These are phyloP conservation scores for Tenodera sinensis DNA, from an alignment of 2,888 invertebrate genomes.

Conservation along the genomic window DNA sequence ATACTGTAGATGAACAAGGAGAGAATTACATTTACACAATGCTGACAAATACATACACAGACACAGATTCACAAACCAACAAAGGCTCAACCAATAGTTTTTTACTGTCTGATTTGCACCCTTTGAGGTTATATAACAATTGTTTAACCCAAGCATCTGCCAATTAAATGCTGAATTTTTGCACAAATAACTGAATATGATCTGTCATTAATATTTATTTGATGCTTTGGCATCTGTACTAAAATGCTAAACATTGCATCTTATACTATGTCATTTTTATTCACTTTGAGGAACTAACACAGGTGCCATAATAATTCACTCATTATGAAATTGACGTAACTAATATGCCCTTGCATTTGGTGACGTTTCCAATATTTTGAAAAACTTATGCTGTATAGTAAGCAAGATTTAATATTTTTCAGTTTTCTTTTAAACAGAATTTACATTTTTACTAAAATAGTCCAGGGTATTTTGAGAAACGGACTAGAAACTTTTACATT, in stretches of 20 bases:
- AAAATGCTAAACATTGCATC: background rate
- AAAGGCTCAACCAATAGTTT: background rate
- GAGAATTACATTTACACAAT: background rate
- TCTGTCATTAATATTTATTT: background rate
- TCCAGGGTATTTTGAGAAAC: background rate
- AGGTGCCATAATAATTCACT: background rate
- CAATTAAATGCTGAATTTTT: background rate
- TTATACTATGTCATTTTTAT: background rate
- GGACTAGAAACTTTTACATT: background rate
- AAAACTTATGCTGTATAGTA: background rate
- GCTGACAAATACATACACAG: background rate
- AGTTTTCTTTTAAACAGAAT: background rate
- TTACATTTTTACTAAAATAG: background rate
- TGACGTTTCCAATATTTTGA: background rate
- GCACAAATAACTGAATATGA: background rate
- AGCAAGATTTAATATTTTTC: background rate
- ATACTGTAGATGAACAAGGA: no score
- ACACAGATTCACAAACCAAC: background rate
- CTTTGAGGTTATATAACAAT: background rate
- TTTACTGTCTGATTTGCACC: background rate
- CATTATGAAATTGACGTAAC: background rate
- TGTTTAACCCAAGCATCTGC: background rate
- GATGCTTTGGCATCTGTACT: background rate
- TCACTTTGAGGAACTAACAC: background rate
- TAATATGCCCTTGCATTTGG: background rate